Base-by-base conservation (phyloP, 2,888 invertebrate species). In the Drosophila peninsularis region DNA sequence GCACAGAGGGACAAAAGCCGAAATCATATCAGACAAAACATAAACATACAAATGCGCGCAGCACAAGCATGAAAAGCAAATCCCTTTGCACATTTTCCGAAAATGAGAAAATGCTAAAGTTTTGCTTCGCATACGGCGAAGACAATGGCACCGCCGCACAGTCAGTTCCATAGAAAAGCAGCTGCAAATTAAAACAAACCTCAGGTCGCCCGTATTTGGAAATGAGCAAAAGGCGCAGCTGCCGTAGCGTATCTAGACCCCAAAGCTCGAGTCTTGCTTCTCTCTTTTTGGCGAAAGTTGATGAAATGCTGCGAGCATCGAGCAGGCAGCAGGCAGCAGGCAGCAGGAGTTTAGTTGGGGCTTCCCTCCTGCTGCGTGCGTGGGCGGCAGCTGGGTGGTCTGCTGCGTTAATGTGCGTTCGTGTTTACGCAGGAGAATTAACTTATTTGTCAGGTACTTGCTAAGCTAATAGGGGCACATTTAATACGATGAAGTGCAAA, bases 401-500 rank as follows among this genome's bases (percentile, higher is more conserved):
- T 44, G 63, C 63, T 72, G 83, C 66, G 80, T 86, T 85, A 85
- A 83, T 88, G 84, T 71, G 72, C 73, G 80, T 75, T 71, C 74
- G 75, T 89, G 82, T 88, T 89, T 80, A 78, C 84, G 85, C 80
- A 71, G 52, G 84, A 80, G 88, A 75, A 89, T 86, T 89, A 89
- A 89, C 84, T 86, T 86, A 86, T 89, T 86, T 86, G 86, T 84
- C 89, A 89, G 86, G 89, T 86, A 89, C 88, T 86, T 86, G 86
- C 80, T 84, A 87, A 87, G 89, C 80, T 86, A 86, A 89, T 86
- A 86, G 89, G 78, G 75, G 80, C 85, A 62, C 80, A 89, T 84
- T 86, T 84, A 80, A 84, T 75, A 75, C 78, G 75, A 87, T 78
- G 80, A 79, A 80, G 76, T 82, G 89, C 73, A 87, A 89, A 89